A percentile compares a stretch with the other conserved stretches of the same genome.
These are phyloP conservation scores for Hyposoter dolosus DNA, from an alignment of 2,888 invertebrate species.

Conservation along the genomic window DNA sequence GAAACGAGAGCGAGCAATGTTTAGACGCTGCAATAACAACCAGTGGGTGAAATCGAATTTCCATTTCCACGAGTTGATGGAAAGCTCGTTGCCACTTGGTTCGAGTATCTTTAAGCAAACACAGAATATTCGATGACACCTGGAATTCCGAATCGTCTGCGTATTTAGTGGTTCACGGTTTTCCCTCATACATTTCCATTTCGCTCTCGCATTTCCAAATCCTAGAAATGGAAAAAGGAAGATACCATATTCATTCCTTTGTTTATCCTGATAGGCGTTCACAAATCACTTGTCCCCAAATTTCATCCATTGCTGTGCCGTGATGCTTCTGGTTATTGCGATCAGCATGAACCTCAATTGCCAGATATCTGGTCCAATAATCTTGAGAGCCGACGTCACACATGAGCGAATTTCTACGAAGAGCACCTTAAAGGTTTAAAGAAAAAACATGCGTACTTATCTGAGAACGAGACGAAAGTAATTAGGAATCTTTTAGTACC, in stretches of 20 bases:
- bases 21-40: conserved; percentile 65
- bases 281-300: background rate
- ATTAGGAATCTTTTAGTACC: conserved; percentile 80
- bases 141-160: conserved; percentile 5
- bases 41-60: conserved; percentile 65
- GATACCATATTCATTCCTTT: background rate
- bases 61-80: conserved; percentile 55
- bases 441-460: conserved; percentile 72
- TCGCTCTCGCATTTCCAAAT: background rate
- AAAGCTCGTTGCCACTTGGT: conserved; percentile 29
- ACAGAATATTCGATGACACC: conserved; percentile 32
- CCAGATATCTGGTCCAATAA: background rate
- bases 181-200: background rate
- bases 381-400: conserved; percentile 17
- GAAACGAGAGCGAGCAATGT: conserved; percentile 51
- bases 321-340: background rate
- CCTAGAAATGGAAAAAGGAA: no score
- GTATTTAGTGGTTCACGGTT: background rate
- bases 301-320: background rate
- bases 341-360: background rate
- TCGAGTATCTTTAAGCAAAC: conserved; percentile 11
- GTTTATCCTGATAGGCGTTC: background rate
- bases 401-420: conserved; percentile 12
- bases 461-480: conserved; percentile 74
- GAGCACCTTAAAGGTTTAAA: conserved; percentile 17